A percentile compares a stretch with the other conserved stretches of the same genome.
Evolutionary conservation across 2,888 invertebrate genomes (phyloP).

Genomic region (Macrosoma leucophasiata): DNA sequence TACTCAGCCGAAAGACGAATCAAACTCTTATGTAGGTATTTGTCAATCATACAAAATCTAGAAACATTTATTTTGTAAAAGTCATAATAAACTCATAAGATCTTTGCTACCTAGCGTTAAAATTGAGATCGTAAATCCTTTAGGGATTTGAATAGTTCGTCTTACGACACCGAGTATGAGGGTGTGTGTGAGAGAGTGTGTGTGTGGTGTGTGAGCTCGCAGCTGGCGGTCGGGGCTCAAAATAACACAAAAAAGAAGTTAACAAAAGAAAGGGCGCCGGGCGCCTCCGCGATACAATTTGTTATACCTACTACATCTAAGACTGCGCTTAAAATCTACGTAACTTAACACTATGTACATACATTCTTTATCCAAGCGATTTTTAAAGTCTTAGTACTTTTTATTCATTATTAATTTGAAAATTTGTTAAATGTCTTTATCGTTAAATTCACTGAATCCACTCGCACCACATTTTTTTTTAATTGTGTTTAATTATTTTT

Average conservation of each 20-base stretch:
- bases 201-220: no score
- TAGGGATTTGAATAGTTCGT: no score
- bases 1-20: no score
- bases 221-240: slow-evolving; percentile 17
- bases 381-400: slow-evolving; percentile 72
- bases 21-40: no score
- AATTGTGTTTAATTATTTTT: slow-evolving; percentile 35
- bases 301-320: slow-evolving; percentile 75
- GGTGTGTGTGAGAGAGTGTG: no score
- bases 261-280: slow-evolving; percentile 30
- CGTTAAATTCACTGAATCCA: slow-evolving; percentile 64
- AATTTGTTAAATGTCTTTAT: slow-evolving; percentile 75
- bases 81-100: no score
- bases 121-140: no score
- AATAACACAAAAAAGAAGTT: slow-evolving; percentile 25
- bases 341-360: slow-evolving; percentile 70
- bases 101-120: no score
- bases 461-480: slow-evolving; percentile 62
- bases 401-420: slow-evolving; percentile 71
- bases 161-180: no score
- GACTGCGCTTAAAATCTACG: slow-evolving; percentile 60
- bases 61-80: no score
- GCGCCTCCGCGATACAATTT: slow-evolving; percentile 59
- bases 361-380: slow-evolving; percentile 68
- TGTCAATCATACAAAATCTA: no score